Evolutionary conservation across 1,140 invertebrate species (phyloP).

Genomic region (Diorhabda carinulata): DNA sequence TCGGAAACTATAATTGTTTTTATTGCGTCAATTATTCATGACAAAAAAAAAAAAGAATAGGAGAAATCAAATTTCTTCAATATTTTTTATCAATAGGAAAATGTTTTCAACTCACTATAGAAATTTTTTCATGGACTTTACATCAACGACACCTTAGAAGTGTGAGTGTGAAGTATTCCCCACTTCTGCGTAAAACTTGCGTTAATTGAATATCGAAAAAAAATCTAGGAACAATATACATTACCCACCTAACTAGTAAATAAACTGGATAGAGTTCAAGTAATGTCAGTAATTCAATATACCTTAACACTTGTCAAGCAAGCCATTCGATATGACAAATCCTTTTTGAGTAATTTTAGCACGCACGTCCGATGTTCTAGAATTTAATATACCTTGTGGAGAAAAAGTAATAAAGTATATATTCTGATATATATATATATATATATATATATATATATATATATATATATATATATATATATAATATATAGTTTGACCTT

Average conservation of each 20-base stretch:
- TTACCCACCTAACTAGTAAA: conserved; percentile 1
- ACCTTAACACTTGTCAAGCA: conserved; percentile 14
- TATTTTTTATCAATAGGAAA: too few species aligned
- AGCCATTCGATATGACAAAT: conserved; percentile 20
- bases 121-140: neutral
- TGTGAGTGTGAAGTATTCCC: neutral
- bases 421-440: neutral
- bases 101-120: too few species aligned
- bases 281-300: conserved; percentile 17
- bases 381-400: neutral
- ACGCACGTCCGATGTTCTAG: conserved; percentile 4
- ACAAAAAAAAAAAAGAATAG: too few species aligned
- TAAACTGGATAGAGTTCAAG: conserved; percentile 17
- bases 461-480: too few species aligned
- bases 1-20: too few species aligned
- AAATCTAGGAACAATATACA: conserved; percentile 14
- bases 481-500: neutral
- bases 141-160: neutral
- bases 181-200: neutral
- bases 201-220: conserved; percentile 14
- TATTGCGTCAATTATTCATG: too few species aligned
- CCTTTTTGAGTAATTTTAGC: conserved; percentile 14
- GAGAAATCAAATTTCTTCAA: too few species aligned
- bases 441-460: too few species aligned
- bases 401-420: neutral